phyloP scores from a whole-genome alignment of 2,113 vertebrate genomes.

The Vulpes ferrilata region DNA sequence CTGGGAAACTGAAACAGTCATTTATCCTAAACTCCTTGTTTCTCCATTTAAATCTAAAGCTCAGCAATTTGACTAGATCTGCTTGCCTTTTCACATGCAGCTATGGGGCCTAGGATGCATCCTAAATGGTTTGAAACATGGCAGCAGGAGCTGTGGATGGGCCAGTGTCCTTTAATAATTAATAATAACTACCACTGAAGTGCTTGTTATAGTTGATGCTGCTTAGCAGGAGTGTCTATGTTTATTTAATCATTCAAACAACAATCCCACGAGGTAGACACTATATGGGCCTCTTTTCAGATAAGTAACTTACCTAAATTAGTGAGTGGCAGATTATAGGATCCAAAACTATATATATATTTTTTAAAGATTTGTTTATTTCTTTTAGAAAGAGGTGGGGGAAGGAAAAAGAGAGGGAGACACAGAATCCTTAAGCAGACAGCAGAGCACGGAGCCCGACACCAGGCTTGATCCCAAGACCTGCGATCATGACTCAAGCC shows the following conservation, averaged over 20 bases:
- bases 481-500: background rate
- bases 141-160: background rate
- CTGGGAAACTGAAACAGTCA: background rate
- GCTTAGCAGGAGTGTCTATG: background rate
- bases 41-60: background rate
- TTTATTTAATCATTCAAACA: background rate
- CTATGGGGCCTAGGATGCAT: too few species aligned
- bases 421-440: background rate
- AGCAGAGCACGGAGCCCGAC: background rate
- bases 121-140: background rate
- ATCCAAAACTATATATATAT: background rate
- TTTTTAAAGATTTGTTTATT: background rate
- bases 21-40: background rate
- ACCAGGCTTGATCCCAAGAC: background rate
- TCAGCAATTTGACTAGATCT: background rate
- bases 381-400: background rate
- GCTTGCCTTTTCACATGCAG: background rate
- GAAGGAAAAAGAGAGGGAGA: background rate
- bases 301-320: background rate
- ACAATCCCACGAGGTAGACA: too few species aligned
- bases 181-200: background rate
- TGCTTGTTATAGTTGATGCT: background rate
- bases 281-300: background rate
- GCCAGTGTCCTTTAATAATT: background rate
- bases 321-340: background rate